Base-by-base conservation (phyloP, 1,140 invertebrate genomes). In the Drosophila sturtevanti region DNA sequence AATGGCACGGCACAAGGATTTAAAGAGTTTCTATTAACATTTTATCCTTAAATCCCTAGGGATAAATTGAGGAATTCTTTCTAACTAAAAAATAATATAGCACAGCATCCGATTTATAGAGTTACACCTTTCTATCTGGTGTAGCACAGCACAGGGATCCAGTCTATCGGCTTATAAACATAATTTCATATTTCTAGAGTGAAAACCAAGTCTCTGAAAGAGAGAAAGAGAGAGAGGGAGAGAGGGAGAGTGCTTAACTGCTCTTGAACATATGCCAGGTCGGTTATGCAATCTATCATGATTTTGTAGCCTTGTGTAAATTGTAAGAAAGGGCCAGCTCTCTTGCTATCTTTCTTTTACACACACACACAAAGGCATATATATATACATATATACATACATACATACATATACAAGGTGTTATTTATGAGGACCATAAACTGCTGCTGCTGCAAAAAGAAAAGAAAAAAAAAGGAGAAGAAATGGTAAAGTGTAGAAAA, bases 391-490 rank as follows among this genome's bases (percentile, higher is more conserved):
- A 61, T 12, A 63, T 38, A 18, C 44, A 14, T 21, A 27, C 5
- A 44, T 21, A 38, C 31, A 59, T 44, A 59, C 16, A 55, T 64
- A 60, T 75, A 78, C 68, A 72, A 66, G 79, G 71, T 79, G 82
- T 84, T 87, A 87, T 87, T 87, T 87, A 87, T 89, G 85, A 71
- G 69, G 62, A 54, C 64, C 76, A 87, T 87, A 87, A 89, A 87
- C 72, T 77, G 67, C 41, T n/a, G 48, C 4, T 6, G 38, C 27
- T 6, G 6, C n/a, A 14, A 41, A 2, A 12, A 54, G 16, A 14
- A 56, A 67, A 55, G 56, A 77, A 44, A 63, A 55, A 55, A 65
- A 66, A 24, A 58, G 58, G 60, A 66, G 63, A 69, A 67, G 71
- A 81, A 81, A 81, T 87, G 72, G 82, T 68, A 81, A 68, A 81